Evolutionary conservation across 2,797 vertebrate species (phyloP).

Genomic region (Pteropus rufus): DNA sequence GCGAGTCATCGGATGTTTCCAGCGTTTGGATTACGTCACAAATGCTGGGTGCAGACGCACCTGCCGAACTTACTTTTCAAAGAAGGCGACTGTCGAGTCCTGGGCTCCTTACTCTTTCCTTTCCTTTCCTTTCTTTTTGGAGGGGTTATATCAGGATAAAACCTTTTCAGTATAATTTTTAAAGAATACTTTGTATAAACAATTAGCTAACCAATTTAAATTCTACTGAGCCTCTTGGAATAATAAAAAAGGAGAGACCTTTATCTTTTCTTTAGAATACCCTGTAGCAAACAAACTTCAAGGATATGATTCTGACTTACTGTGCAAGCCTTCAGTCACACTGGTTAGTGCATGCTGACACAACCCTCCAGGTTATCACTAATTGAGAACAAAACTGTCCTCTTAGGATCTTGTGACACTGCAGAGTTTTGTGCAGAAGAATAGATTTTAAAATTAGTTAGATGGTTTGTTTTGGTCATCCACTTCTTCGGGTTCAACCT

Average conservation of each 20-base stretch:
- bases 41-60: conserved; percentile 74
- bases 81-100: conserved; percentile 75
- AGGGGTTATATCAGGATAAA: conserved; percentile 55
- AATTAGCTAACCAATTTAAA: conserved; percentile 70
- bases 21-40: conserved; percentile 55
- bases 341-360: conserved; percentile 28
- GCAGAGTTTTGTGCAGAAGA: conserved; percentile 48
- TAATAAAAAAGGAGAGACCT: conserved; percentile 20
- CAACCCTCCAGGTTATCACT: conserved; percentile 37
- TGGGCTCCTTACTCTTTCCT: conserved; percentile 59
- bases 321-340: conserved; percentile 63
- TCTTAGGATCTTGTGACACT: conserved; percentile 31
- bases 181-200: conserved; percentile 55
- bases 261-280: conserved; percentile 55
- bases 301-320: conserved; percentile 56
- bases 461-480: not conserved
- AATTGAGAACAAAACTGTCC: conserved; percentile 56
- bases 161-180: conserved; percentile 52
- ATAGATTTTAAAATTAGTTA: not conserved
- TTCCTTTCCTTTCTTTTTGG: not conserved
- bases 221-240: conserved; percentile 52
- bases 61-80: conserved; percentile 77
- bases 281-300: conserved; percentile 48
- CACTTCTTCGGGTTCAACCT: conserved; percentile 54
- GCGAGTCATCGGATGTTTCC: not conserved